Evolutionary conservation across 2,888 invertebrate species (phyloP).

Genomic region (Polyploca ridens): DNA sequence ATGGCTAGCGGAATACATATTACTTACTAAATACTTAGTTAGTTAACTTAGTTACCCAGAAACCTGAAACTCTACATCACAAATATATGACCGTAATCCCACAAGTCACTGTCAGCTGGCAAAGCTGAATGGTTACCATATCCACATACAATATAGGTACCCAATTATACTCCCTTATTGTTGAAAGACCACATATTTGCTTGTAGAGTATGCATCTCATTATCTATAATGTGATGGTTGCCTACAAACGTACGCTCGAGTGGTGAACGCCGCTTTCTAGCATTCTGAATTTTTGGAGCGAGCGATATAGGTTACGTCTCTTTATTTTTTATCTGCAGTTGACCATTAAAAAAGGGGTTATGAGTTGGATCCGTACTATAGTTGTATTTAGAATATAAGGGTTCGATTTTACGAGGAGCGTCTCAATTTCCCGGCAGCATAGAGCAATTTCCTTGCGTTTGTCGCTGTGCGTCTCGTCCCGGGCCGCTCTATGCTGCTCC

Average conservation of each 20-base stretch:
- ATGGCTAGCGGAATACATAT: no score
- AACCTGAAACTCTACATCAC: neutral
- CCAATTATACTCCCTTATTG: neutral
- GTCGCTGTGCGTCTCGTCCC: constrained; percentile 43
- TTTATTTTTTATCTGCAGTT: constrained; percentile 15
- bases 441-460: constrained; percentile 76
- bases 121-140: neutral
- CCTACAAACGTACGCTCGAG: neutral
- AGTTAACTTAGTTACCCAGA: neutral
- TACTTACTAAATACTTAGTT: no score
- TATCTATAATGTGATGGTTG: neutral
- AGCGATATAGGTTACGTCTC: neutral
- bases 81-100: constrained; percentile 2
- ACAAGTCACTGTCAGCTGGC: neutral
- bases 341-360: constrained; percentile 26
- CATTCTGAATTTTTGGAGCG: neutral
- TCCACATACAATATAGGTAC: neutral
- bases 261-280: neutral
- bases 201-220: neutral
- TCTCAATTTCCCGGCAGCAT: constrained; percentile 73
- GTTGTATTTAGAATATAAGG: constrained; percentile 39
- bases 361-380: constrained; percentile 42
- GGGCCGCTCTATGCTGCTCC: constrained; percentile 22
- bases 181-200: neutral
- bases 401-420: constrained; percentile 64